Base-by-base conservation (phyloP, 2,888 invertebrate genomes). In the Campoletis raptor region DNA sequence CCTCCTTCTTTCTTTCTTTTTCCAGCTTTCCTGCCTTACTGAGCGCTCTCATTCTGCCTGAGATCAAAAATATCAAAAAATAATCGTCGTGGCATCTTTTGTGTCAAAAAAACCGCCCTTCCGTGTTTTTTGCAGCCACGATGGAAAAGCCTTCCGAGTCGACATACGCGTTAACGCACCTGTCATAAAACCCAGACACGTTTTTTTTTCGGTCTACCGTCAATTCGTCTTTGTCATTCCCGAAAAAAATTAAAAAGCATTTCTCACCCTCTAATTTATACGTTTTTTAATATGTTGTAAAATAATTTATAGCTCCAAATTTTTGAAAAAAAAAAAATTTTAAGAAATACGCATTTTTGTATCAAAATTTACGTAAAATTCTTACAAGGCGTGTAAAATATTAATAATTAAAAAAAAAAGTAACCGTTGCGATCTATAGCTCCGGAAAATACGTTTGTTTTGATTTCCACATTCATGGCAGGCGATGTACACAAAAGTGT, bases 101-200 rank as follows among this genome's bases (percentile, higher is more conserved):
- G 42, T 67, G 74, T 78, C 67, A 79, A 78, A 81, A 57, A 64
- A 52, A 70, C 24, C 48, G 18, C 37, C 45, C 40, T n/a, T 30
- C 24, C 45, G 30, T 18, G 24, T 54, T 48, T 69, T 78, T 54
- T 40, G 57, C 45, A 36, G 64, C 37, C 45, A 21, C 42, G 30
- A 72, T 57, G 45, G 42, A 66, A 83, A 73, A 74, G 54, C 61
- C 48, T 45, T 67, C n/a, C 42, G 24, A 36, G 78, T 18, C 64
- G 79, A 85, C 76, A 70, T 73, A 54, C 36, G 79, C 66, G 70
- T 80, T 48, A 67, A 30, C 61, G 64, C 79, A 80, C 73, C 85
- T 83, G 79, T 76, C 79, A 66, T 76, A 66, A 83, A 85, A 10
- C 76, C 70, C 54, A 76, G 78, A 74, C 40, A 61, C 57, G 42